Conservation (phyloP, 2,797 vertebrate species). For the Glyptemys insculpta region DNA sequence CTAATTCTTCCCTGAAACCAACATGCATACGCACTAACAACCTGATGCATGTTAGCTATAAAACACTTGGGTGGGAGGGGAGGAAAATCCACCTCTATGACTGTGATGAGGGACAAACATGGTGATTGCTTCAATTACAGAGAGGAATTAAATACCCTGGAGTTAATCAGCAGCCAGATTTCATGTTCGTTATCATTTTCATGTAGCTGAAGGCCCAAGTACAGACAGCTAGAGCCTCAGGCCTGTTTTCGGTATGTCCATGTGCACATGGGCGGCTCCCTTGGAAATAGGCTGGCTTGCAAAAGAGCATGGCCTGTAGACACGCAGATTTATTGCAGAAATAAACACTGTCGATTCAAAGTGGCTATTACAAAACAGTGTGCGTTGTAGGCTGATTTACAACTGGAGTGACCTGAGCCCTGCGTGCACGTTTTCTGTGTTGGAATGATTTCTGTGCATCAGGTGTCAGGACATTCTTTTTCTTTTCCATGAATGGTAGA, state of each 20-base stretch:
- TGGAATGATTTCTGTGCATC: background rate
- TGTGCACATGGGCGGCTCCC: background rate
- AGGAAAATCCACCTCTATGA: background rate
- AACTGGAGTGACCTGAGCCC: background rate
- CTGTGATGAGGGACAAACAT: background rate
- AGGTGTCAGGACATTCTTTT: background rate
- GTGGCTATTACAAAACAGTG: background rate
- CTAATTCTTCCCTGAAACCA: too few relatives aligned
- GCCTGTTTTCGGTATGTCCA: accelerated
- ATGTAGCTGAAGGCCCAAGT: background rate
- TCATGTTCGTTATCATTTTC: background rate
- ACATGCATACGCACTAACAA: too few relatives aligned
- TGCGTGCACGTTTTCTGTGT: background rate
- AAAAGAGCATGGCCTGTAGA: background rate
- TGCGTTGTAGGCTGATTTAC: background rate
- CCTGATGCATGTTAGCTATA: background rate
- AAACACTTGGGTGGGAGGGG: too few relatives aligned
- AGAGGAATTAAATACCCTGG: background rate
- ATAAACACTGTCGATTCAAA: background rate
- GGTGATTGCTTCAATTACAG: background rate
- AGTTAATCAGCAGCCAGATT: background rate
- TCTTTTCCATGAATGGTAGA: background rate
- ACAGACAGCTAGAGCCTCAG: background rate
- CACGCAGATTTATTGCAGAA: background rate
- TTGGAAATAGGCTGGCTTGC: background rate